A percentile compares a stretch with the other conserved stretches of the same genome.
Conservation (phyloP, 1,140 invertebrate genomes). For the Achatina immaculata region DNA sequence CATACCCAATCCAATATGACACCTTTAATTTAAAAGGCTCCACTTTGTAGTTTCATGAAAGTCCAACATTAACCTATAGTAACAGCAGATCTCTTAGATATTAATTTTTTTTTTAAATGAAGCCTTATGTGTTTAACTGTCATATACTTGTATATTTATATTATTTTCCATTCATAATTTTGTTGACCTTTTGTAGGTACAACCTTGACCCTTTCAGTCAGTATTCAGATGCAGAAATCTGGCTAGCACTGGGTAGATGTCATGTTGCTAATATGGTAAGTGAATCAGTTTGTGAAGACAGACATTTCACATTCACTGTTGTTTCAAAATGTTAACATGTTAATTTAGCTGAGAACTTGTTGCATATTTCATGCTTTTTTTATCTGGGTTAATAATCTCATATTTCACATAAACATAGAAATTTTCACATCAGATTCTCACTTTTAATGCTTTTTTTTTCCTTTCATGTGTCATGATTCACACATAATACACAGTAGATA, state of each 20-base stretch:
- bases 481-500: too few species aligned
- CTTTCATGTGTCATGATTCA: neutral
- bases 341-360: neutral
- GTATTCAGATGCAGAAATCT: constrained; percentile 76
- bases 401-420: neutral
- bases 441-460: neutral
- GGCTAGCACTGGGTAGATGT: constrained; percentile 76
- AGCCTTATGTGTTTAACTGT: neutral
- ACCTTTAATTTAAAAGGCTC: too few species aligned
- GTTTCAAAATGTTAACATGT: neutral
- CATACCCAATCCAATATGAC: too few species aligned
- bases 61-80: too few species aligned
- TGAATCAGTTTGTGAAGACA: constrained; percentile 2
- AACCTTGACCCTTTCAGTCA: constrained; percentile 79
- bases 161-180: neutral
- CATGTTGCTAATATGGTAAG: constrained; percentile 75
- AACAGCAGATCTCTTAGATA: neutral
- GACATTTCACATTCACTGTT: neutral
- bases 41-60: too few species aligned
- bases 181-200: constrained; percentile 48
- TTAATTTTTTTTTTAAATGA: neutral
- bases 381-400: neutral
- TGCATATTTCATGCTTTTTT: neutral
- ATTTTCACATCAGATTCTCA: neutral
- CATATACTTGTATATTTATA: neutral